A percentile compares a stretch with the other conserved stretches of the same genome.
Conservation (phyloP, 2,888 invertebrate genomes). For the Dryobota labecula region DNA sequence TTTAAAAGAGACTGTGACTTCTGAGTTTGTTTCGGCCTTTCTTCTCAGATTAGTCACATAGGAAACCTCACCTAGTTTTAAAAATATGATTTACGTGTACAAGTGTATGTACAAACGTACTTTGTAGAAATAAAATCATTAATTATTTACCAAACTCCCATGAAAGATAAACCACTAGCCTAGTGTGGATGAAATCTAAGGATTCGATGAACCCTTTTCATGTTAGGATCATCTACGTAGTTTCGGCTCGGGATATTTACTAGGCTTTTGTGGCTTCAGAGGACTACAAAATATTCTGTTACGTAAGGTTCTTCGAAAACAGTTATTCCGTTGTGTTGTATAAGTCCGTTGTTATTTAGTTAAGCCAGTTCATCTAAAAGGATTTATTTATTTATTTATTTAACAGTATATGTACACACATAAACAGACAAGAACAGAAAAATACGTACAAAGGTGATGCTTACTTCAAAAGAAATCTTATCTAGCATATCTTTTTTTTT, state of each 20-base stretch:
- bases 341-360: background rate
- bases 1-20: too few species aligned
- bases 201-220: slow-evolving; percentile 22
- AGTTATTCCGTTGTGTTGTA: background rate
- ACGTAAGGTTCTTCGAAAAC: background rate
- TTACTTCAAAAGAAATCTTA: too few species aligned
- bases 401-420: too few species aligned
- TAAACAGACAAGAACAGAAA: too few species aligned
- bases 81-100: too few species aligned
- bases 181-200: slow-evolving; percentile 11
- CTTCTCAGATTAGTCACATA: too few species aligned
- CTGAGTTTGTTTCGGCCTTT: too few species aligned
- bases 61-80: too few species aligned
- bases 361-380: background rate
- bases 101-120: too few species aligned
- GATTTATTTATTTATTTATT: background rate
- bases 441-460: too few species aligned
- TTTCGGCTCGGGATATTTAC: slow-evolving; percentile 18
- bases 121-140: too few species aligned
- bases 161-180: background rate
- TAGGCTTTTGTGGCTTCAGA: slow-evolving; percentile 28
- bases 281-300: slow-evolving; percentile 13
- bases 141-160: slow-evolving; percentile 8
- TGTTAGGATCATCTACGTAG: slow-evolving; percentile 19
- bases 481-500: too few species aligned